Conservation (phyloP, 1,140 invertebrate genomes). For the Drosophila hydei region DNA sequence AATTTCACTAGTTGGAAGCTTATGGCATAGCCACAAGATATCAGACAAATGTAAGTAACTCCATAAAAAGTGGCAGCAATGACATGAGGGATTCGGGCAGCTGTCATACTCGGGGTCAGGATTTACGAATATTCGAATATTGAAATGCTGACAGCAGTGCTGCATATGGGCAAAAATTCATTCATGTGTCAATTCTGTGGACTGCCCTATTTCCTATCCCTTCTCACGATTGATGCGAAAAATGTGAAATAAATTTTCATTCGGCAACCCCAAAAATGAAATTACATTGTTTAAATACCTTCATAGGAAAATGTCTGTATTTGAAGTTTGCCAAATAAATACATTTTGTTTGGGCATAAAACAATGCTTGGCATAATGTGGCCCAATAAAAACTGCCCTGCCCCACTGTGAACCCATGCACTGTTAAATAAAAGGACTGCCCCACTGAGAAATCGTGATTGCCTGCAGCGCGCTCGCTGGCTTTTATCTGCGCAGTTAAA, state of each 20-base stretch:
- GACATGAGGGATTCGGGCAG: conserved; percentile 56
- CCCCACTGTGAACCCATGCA: conserved; percentile 37
- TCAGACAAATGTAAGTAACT: conserved; percentile 29
- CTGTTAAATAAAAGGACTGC: conserved; percentile 39
- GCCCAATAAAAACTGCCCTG: conserved; percentile 61
- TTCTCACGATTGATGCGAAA: neutral
- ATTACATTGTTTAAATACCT: conserved; percentile 17
- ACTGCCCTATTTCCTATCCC: neutral
- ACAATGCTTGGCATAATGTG: conserved; percentile 39
- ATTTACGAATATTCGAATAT: conserved; percentile 42
- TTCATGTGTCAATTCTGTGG: conserved; percentile 9
- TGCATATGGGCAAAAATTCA: conserved; percentile 8
- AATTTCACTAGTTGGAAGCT: conserved; percentile 38
- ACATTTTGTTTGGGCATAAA: conserved; percentile 17
- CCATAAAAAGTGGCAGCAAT: conserved; percentile 42
- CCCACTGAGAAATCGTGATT: conserved; percentile 63
- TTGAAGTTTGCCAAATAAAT: conserved; percentile 64
- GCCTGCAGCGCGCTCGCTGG: conserved; percentile 48
- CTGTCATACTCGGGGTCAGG: conserved; percentile 68
- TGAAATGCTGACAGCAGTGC: conserved; percentile 28
- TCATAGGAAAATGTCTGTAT: conserved; percentile 51
- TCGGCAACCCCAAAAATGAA: conserved; percentile 18
- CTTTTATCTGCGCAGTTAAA: conserved; percentile 55
- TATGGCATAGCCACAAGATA: neutral
- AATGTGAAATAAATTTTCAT: conserved; percentile 13